phyloP scores from a whole-genome alignment of 2,888 invertebrate genomes.

The Strigamia transsilvanica region DNA sequence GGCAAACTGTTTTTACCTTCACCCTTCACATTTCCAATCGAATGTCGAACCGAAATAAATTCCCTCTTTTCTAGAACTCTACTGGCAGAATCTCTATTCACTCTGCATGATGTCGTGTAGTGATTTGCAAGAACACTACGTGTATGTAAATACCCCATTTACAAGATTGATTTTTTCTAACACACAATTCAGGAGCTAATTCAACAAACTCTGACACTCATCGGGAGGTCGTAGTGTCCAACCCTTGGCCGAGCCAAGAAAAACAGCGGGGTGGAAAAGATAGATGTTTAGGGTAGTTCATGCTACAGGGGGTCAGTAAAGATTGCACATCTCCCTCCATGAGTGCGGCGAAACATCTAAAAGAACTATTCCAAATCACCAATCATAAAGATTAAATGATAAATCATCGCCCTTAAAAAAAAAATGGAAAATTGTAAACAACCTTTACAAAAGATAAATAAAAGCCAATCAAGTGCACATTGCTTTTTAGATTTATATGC shows the following conservation, averaged over 20 bases:
- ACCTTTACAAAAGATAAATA: neutral
- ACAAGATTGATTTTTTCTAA: neutral
- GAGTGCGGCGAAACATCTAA: conserved; percentile 23
- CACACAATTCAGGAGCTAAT: conserved; percentile 43
- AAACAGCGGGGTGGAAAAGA: conserved; percentile 46
- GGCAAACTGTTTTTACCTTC: neutral
- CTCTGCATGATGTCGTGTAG: no score
- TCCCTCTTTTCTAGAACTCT: neutral
- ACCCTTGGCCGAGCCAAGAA: conserved; percentile 29
- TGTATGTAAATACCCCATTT: no score
- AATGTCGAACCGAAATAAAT: neutral
- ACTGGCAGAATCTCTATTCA: no score
- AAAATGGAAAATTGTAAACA: neutral
- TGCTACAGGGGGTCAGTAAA: conserved; percentile 24
- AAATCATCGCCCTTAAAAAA: conserved; percentile 16
- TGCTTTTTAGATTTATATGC: neutral
- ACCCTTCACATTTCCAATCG: neutral
- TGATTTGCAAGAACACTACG: no score
- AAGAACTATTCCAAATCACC: conserved; percentile 32
- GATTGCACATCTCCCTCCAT: conserved; percentile 26
- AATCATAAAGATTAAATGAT: conserved; percentile 36
- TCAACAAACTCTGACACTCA: conserved; percentile 43
- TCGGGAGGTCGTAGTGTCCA: conserved; percentile 44
- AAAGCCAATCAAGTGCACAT: neutral
- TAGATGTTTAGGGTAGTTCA: conserved; percentile 46